Base-by-base conservation (phyloP, 2,888 invertebrate genomes). In the Aspidapion aeneum region DNA sequence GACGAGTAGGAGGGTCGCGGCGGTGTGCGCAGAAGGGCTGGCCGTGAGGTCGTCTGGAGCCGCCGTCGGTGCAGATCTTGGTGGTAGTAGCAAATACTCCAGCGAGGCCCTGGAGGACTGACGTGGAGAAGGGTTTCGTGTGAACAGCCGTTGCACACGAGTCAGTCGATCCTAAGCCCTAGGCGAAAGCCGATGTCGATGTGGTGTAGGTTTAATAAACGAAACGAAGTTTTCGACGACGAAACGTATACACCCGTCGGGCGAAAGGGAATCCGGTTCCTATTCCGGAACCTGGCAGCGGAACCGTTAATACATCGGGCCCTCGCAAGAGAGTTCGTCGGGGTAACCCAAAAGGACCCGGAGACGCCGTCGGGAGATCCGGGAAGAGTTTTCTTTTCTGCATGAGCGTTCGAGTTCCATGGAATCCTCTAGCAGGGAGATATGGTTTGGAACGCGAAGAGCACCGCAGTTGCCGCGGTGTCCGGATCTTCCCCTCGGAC, bases 21-120 rank as follows among this genome's bases (percentile, higher is more conserved):
- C 78, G 80, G 77, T 83, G 83, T 75, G 87, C 86, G 82, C 82
- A 78, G 85, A 86, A 86, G 85, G 83, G 80, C 79, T 81, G 83
- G 82, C 83, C 82, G 83, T 78, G 79, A 80, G 81, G 78, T 78
- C 77, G 80, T 77, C n/a, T n/a, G n/a, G n/a, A n/a, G n/a, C n/a
- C n/a, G n/a, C n/a, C n/a, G n/a, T n/a, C n/a, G n/a, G n/a, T n/a
- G n/a, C n/a, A n/a, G n/a, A n/a, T n/a, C n/a, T n/a, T n/a, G n/a
- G n/a, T n/a, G n/a, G n/a, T n/a, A 74, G 86, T 86, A 86, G 86
- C 62, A 62, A 62, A 62, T 58, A 62, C 62, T 62, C 62, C 62
- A 61, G 61, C 61, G 61, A 57, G 56, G 57, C 61, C 61, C 61
- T 61, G 57, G 57, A 61, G 61, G 61, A 61, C 61, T 61, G 57